A percentile compares a stretch with the other conserved stretches of the same genome.
phyloP scores from a whole-genome alignment of 2,113 vertebrate species.

The Lepisosteus osseus region DNA sequence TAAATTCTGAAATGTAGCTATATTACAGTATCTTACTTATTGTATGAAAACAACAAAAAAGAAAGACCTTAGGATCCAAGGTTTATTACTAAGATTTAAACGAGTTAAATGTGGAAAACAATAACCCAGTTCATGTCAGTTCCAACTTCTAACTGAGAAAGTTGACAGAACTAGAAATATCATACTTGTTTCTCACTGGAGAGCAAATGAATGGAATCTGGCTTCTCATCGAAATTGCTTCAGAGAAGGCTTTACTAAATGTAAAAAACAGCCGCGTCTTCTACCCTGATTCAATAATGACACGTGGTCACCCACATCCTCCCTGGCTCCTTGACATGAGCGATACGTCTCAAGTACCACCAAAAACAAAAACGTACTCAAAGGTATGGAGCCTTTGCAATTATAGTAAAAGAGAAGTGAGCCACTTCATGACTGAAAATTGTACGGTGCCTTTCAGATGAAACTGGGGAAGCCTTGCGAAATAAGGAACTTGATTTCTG shows the following conservation, averaged over 20 bases:
- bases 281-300: constrained; percentile 33
- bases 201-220: neutral
- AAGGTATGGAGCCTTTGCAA: neutral
- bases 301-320: constrained; percentile 40
- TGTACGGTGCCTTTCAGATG: neutral
- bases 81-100: no score
- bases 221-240: neutral
- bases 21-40: no score
- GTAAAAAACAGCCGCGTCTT: constrained; percentile 14
- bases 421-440: constrained; percentile 22
- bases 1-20: no score
- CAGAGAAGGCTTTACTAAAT: neutral
- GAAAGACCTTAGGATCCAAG: no score
- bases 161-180: no score
- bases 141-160: no score
- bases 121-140: no score
- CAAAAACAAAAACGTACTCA: neutral
- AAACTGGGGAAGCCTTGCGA: neutral
- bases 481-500: no score
- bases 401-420: constrained; percentile 39
- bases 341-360: neutral
- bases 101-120: no score
- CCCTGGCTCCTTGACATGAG: neutral
- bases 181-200: neutral
- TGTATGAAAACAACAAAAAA: no score